Evolutionary conservation across 2,888 invertebrate genomes (phyloP).

Genomic region (Parapristionchus giblindavisi): DNA sequence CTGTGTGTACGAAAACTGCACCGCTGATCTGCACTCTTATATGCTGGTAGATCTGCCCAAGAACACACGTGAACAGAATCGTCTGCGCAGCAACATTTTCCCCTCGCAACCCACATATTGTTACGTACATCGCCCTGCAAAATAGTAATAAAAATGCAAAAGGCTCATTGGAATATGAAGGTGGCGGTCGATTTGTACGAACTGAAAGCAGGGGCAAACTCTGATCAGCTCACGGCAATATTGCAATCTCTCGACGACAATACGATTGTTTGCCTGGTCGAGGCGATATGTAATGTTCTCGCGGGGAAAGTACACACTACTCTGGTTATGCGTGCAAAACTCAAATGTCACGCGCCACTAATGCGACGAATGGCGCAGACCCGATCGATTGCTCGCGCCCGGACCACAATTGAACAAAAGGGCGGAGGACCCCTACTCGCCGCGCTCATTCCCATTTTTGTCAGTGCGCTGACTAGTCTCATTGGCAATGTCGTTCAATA

Average conservation of each 20-base stretch:
- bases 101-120: neutral
- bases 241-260: slow-evolving; percentile 1
- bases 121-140: neutral
- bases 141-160: neutral
- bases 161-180: slow-evolving; percentile 7
- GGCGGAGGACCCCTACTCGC: neutral
- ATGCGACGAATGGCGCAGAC: neutral
- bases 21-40: slow-evolving; percentile 14
- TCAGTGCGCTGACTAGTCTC: slow-evolving; percentile 3
- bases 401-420: neutral
- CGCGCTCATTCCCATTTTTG: slow-evolving; percentile 20
- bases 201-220: neutral
- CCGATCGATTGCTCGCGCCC: neutral
- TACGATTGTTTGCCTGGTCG: neutral
- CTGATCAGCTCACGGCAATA: neutral
- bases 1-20: slow-evolving; percentile 2
- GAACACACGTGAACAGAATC: neutral
- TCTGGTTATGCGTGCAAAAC: neutral
- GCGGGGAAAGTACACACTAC: neutral
- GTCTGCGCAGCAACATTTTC: slow-evolving; percentile 13
- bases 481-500: slow-evolving; percentile 24
- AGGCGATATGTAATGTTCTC: slow-evolving; percentile 21
- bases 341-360: neutral
- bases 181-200: slow-evolving; percentile 12
- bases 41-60: slow-evolving; percentile 6